Conservation (phyloP, 2,797 vertebrate genomes). For the Melanotaenia boesemani region DNA sequence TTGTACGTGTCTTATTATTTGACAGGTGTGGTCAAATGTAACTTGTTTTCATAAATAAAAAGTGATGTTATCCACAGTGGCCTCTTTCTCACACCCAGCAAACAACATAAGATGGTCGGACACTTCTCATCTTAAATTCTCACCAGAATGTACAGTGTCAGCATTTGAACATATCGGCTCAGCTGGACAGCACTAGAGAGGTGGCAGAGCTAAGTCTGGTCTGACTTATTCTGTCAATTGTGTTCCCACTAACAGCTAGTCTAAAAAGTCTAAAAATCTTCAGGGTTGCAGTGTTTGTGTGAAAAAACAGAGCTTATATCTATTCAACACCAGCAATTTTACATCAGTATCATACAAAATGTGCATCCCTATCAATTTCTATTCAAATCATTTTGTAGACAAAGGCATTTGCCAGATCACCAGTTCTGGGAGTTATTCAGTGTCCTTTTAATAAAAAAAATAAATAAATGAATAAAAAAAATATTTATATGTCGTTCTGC, state of each 20-base stretch:
- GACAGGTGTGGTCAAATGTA: not conserved
- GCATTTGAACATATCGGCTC: not conserved
- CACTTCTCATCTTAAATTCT: not conserved
- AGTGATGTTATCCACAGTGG: not conserved
- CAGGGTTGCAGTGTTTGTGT: not conserved
- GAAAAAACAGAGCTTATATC: not conserved
- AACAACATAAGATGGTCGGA: not conserved
- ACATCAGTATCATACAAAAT: not conserved
- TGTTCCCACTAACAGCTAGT: not conserved
- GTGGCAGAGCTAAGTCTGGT: not conserved
- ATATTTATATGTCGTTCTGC: not conserved
- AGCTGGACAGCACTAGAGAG: not conserved
- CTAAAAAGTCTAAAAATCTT: not conserved
- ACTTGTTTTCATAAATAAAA: not conserved
- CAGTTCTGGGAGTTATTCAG: not conserved
- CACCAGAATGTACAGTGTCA: not conserved
- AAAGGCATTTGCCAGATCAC: not conserved
- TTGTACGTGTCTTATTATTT: not conserved
- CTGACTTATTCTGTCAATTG: not conserved
- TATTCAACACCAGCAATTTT: conserved; percentile 17
- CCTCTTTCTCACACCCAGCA: not conserved
- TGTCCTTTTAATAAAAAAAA: not conserved
- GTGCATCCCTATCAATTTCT: not conserved
- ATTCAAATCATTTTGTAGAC: not conserved
- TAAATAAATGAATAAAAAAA: too few species aligned